These are phyloP conservation scores for Anagyrus pseudococci DNA, from an alignment of 2,888 invertebrate species.

Conservation along the genomic window DNA sequence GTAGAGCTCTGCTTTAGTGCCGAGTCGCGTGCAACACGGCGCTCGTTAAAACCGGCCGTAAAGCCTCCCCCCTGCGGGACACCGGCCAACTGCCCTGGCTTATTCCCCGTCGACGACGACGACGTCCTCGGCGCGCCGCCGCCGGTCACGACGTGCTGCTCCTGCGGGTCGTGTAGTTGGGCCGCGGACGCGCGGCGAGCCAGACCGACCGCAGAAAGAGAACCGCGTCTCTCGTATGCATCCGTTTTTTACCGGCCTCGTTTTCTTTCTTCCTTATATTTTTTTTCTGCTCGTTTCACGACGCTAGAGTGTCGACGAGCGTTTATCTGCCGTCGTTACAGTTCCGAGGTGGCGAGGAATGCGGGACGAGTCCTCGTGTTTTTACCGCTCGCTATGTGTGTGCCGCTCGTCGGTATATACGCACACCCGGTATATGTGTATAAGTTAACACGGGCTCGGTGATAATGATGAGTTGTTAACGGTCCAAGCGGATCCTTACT, in stretches of 20 bases:
- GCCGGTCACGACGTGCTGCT: neutral
- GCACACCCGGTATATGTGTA: neutral
- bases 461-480: too few species aligned
- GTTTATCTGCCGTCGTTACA: too few species aligned
- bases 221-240: too few species aligned
- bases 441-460: neutral
- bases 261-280: neutral
- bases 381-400: too few species aligned
- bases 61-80: conserved; percentile 23
- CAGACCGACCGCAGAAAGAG: neutral
- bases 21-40: conserved; percentile 56
- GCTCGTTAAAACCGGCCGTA: conserved; percentile 58
- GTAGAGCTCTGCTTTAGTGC: conserved; percentile 61
- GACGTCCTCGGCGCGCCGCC: neutral
- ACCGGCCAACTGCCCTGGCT: neutral
- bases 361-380: too few species aligned
- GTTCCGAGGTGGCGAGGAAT: too few species aligned
- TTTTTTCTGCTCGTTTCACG: neutral
- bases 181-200: neutral
- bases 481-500: conserved; percentile 2
- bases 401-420: too few species aligned
- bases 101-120: neutral
- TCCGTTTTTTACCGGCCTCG: too few species aligned
- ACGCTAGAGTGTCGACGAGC: too few species aligned
- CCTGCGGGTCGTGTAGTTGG: neutral